Evolutionary conservation across 2,888 invertebrate species (phyloP).

Genomic region (Ashinkailepas kermadecensis): DNA sequence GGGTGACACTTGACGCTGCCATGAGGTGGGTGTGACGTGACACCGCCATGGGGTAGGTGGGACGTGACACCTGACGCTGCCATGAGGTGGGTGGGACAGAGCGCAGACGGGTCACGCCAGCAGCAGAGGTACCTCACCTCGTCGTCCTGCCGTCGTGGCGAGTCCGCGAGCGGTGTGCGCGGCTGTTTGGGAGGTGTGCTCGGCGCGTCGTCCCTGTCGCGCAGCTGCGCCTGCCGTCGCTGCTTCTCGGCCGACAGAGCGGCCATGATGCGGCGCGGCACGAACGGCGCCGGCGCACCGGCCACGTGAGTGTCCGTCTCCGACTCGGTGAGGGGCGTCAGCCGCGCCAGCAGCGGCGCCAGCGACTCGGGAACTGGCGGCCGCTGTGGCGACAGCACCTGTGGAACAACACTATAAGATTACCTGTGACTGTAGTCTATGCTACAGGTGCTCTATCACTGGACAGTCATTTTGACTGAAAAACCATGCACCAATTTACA

Average conservation of each 20-base stretch:
- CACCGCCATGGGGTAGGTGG: neutral
- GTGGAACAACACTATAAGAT: no score
- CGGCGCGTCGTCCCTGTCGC: neutral
- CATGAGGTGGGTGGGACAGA: neutral
- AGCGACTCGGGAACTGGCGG: neutral
- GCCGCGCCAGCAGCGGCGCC: constrained; percentile 11
- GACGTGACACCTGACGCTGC: neutral
- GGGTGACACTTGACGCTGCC: neutral
- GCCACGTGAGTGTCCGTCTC: neutral
- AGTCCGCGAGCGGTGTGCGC: no score
- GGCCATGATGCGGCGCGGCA: constrained; percentile 5
- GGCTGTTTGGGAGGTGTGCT: no score
- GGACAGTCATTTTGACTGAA: no score
- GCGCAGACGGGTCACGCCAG: neutral
- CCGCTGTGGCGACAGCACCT: constrained; percentile 6
- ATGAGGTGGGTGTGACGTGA: no score
- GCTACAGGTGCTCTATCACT: no score
- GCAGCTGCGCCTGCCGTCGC: neutral
- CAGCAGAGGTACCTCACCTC: neutral
- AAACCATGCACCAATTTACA: no score
- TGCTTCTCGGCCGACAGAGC: constrained; percentile 17
- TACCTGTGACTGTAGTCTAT: no score
- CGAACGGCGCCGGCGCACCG: neutral
- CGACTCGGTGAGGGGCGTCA: neutral
- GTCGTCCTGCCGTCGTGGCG: neutral